Base-by-base conservation (phyloP, 2,888 invertebrate species). In the Lycophotia porphyrea region DNA sequence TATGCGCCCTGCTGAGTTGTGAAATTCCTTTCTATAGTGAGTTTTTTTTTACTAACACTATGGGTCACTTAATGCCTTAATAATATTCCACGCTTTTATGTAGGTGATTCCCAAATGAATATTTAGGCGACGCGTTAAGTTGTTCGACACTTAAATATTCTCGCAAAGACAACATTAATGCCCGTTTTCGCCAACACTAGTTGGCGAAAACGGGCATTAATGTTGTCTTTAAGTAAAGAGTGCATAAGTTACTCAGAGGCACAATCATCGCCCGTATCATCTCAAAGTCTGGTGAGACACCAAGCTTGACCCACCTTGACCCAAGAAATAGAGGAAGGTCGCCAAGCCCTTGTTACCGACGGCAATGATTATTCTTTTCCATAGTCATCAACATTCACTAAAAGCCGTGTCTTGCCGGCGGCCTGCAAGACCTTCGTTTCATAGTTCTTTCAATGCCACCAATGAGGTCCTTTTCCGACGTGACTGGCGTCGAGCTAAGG, bases 291-390 rank as follows among this genome's bases (percentile, higher is more conserved):
- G 34, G 24, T 36, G 24, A 27, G 44, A 5, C n/a, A 18, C 31
- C 31, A 78, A 78, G 44, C 21, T 39, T 69, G 78, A 63, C n/a
- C 39, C 47, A n/a, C 61, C 39, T 61, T 74, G 74, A n/a, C n/a
- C 31, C 24, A 60, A 27, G 47, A 60, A 42, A 42, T 15, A 71
- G 13, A 34, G 27, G 49, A 61, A 71, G 34, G 72, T 61, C 42
- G 18, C 49, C 21, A 31, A 31, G 15, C 18, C 31, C 31, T 44
- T 60, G 13, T 15, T 61, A 27, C 60, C 9, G 42, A 71, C 27
- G 34, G 24, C 3, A 18, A n/a, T 71, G 1, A 15, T 39, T 55
- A 39, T 31, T 21, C n/a, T 47, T 78, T 42, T 15, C 34, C 47
- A 7, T 65, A 27, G 18, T 42, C 9, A 24, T 44, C 2, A 31